Percentiles rank a stretch among this genome's conserved stretches.
These are phyloP conservation scores for Drosophila asahinai DNA, from an alignment of 1,140 invertebrate species.

Conservation along the genomic window DNA sequence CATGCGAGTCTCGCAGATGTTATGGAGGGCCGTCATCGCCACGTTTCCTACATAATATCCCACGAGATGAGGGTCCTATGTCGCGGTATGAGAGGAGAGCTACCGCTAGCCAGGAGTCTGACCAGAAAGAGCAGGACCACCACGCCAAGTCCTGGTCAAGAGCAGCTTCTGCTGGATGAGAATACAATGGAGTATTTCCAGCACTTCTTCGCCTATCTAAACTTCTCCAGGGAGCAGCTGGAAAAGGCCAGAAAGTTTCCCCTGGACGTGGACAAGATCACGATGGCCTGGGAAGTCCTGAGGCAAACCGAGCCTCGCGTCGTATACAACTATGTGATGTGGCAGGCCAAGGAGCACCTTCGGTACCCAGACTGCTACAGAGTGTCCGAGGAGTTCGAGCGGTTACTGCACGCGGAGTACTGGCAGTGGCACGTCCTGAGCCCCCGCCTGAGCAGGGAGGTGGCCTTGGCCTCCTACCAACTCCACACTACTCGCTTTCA, in stretches of 20 bases:
- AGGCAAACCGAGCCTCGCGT: slow-evolving; percentile 69
- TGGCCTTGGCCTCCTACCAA: slow-evolving; percentile 73
- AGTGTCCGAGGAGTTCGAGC: slow-evolving; percentile 67
- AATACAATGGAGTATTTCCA: slow-evolving; percentile 67
- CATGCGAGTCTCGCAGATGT: slow-evolving; percentile 30
- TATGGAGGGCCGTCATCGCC: slow-evolving; percentile 38
- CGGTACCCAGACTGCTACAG: slow-evolving; percentile 61
- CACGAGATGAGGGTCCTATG: slow-evolving; percentile 69
- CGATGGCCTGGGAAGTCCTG: slow-evolving; percentile 41
- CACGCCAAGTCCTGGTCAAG: slow-evolving; percentile 4
- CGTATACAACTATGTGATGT: slow-evolving; percentile 71
- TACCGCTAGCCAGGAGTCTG: slow-evolving; percentile 37
- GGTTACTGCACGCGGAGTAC: slow-evolving; percentile 66
- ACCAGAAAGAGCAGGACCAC: background rate
- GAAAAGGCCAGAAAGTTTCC: slow-evolving; percentile 57
- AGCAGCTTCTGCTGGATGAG: slow-evolving; percentile 58
- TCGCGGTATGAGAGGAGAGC: slow-evolving; percentile 64
- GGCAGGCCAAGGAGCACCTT: slow-evolving; percentile 59
- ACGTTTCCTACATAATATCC: slow-evolving; percentile 56
- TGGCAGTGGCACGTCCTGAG: slow-evolving; percentile 75
- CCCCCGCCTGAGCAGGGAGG: slow-evolving; percentile 48
- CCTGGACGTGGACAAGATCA: slow-evolving; percentile 51
- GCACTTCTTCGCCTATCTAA: slow-evolving; percentile 48
- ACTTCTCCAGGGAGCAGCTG: slow-evolving; percentile 60
- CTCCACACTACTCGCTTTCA: slow-evolving; percentile 78